Evolutionary conservation across 2,797 vertebrate genomes (phyloP), one percentile per base, ranked within the genome.

Genomic region (Astyanax mexicanus): DNA sequence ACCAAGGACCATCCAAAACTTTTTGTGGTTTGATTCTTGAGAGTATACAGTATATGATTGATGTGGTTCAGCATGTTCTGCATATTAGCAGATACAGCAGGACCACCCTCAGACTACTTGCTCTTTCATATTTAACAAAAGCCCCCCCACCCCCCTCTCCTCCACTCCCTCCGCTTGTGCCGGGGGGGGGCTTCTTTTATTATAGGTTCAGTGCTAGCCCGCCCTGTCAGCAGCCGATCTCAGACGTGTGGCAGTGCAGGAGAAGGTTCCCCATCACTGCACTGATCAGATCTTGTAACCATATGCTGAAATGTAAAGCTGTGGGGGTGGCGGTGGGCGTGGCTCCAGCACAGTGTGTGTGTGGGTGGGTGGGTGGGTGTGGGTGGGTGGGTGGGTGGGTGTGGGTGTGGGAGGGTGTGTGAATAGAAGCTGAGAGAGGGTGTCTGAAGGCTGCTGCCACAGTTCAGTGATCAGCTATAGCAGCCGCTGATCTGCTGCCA

Each of bases 351-450:
- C 17, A 55, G 8, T 47, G 51, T n/a, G 49, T 52, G 64, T 17
- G 8, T 15, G 45, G n/a, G 27, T 32, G 45, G 51, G 68, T 47
- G 51, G 21, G 15, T 57, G 47, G 6, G 64, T 17, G 8, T 15
- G 45, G n/a, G 27, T 32, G 45, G 51, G 68, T 47, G 51, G 21
- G 15, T 57, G 47, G n/a, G n/a, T 69, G 49, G 5, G 47, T 29
- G 67, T 52, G 47, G 6, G 64, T 17, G 8, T 15, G 45, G n/a
- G 27, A 32, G 45, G 51, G 68, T 47, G 51, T 21, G 15, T 57
- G 47, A 81, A 35, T 72, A 57, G 81, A 79, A 79, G 45, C 3
- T n/a, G n/a, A 29, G 69, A 32, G 70, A 78, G 60, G 42, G 17
- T 67, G 60, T 44, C 23, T 58, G 62, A 58, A 51, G 17, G 61